phyloP scores from a whole-genome alignment of 2,797 vertebrate species.

The Mycteria americana region DNA sequence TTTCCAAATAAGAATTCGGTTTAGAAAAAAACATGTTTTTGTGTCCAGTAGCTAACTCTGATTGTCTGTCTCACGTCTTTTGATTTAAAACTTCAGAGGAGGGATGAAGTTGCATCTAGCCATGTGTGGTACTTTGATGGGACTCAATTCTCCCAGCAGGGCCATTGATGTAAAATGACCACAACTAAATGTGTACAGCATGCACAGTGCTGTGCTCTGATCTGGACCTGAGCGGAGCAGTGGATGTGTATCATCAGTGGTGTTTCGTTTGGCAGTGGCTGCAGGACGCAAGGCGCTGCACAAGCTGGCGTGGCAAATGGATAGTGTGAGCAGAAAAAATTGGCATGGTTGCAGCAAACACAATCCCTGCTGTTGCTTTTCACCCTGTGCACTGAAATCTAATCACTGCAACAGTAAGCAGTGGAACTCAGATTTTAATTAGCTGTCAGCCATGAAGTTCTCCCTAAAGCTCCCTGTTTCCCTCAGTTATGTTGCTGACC shows the following conservation, averaged over 20 bases:
- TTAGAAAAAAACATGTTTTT: neutral
- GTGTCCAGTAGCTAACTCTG: neutral
- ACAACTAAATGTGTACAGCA: neutral
- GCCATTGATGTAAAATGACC: neutral
- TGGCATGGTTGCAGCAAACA: neutral
- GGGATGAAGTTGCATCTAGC: neutral
- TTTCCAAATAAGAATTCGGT: neutral
- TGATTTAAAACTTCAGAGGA: neutral
- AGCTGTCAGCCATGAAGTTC: slow-evolving; percentile 9
- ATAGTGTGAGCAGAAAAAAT: neutral
- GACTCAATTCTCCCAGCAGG: neutral
- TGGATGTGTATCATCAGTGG: neutral
- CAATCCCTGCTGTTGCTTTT: neutral
- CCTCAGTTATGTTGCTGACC: slow-evolving; percentile 7
- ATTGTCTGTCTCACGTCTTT: neutral
- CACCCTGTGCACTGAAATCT: neutral
- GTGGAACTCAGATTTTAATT: neutral
- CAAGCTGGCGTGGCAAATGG: neutral
- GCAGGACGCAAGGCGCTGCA: neutral
- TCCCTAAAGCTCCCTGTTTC: neutral
- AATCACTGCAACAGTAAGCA: neutral
- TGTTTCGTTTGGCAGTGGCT: neutral
- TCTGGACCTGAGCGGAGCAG: neutral
- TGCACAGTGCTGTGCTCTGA: neutral
- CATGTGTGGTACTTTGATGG: neutral